These are phyloP conservation scores for Chrysina gloriosa DNA, from an alignment of 2,888 invertebrate genomes.

Conservation along the genomic window DNA sequence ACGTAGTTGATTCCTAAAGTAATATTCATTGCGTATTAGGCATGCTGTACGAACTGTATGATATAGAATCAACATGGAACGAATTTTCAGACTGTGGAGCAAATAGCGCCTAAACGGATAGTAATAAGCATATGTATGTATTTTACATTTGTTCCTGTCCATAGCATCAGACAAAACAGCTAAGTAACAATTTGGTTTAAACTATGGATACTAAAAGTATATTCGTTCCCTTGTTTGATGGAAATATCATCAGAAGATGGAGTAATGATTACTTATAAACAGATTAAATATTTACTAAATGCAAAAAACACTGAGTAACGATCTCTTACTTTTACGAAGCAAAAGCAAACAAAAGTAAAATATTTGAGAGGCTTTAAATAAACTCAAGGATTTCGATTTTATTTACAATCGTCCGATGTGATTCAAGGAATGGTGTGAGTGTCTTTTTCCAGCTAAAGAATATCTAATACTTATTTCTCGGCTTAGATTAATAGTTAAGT, in stretches of 20 bases:
- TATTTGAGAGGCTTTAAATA: neutral
- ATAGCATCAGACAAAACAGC: too few relatives aligned
- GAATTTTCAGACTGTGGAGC: too few relatives aligned
- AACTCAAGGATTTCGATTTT: neutral
- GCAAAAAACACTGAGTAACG: neutral
- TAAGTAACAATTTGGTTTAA: too few relatives aligned
- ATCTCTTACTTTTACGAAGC: too few relatives aligned
- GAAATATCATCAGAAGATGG: neutral
- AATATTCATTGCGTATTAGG: too few relatives aligned
- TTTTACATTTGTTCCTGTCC: too few relatives aligned
- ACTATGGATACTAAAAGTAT: too few relatives aligned
- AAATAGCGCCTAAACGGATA: too few relatives aligned
- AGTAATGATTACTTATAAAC: neutral
- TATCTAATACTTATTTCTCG: slow-evolving; percentile 38
- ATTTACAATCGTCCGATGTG: neutral
- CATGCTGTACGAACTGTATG: too few relatives aligned
- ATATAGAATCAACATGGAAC: too few relatives aligned
- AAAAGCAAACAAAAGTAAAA: neutral
- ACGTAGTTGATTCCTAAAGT: too few relatives aligned
- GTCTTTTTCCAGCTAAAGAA: slow-evolving; percentile 28
- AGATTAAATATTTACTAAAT: neutral
- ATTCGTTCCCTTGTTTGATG: neutral
- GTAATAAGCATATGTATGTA: too few relatives aligned
- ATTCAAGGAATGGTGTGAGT: slow-evolving; percentile 4
- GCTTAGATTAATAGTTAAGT: slow-evolving; percentile 39